phyloP scores from a whole-genome alignment of 2,797 vertebrate genomes.

The Hemitrygon akajei region DNA sequence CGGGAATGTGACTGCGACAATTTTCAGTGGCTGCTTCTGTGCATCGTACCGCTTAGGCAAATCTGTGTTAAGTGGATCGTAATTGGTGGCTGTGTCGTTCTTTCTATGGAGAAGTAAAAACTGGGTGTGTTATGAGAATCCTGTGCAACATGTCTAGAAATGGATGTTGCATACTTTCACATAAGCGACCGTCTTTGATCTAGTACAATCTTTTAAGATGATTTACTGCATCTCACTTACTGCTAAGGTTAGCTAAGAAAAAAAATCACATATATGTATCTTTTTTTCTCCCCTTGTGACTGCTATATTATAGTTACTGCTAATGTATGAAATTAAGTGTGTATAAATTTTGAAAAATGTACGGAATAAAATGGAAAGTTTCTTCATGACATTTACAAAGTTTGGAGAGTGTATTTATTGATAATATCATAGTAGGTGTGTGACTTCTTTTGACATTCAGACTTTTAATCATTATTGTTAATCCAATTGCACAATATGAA shows the following conservation, averaged over 20 bases:
- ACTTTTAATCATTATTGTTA: not conserved
- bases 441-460: not conserved
- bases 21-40: constrained; percentile 32
- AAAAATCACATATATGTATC: constrained; percentile 15
- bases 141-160: not conserved
- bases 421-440: not conserved
- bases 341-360: constrained; percentile 37
- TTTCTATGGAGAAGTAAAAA: constrained; percentile 32
- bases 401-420: not conserved
- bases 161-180: not conserved
- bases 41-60: constrained; percentile 30
- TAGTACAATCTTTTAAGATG: constrained; percentile 2
- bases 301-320: constrained; percentile 33
- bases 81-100: constrained; percentile 28
- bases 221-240: constrained; percentile 32
- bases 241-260: not conserved
- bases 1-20: not conserved
- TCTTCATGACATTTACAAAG: constrained; percentile 31
- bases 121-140: constrained; percentile 35
- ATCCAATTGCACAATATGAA: not conserved
- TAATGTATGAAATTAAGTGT: constrained; percentile 34
- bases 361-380: constrained; percentile 36
- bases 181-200: not conserved
- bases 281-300: not conserved
- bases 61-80: constrained; percentile 33